These are phyloP conservation scores for Lophotis ruficrista DNA, from an alignment of 2,113 vertebrate genomes.

Conservation along the genomic window DNA sequence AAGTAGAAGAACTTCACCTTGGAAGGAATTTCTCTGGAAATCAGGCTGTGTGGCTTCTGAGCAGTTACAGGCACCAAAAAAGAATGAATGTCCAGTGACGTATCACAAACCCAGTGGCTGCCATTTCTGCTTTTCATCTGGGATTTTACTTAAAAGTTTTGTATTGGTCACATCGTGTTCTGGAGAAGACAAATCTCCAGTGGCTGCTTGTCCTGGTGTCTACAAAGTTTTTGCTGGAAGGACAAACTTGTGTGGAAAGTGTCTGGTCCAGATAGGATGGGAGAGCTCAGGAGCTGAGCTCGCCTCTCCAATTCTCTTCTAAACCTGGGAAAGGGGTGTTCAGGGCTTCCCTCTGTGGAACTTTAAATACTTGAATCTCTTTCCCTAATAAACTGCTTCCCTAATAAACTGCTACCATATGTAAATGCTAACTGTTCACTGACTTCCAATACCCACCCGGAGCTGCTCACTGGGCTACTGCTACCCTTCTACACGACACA, in stretches of 20 bases:
- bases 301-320: background rate
- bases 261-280: background rate
- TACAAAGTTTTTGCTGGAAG: background rate
- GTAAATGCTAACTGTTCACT: background rate
- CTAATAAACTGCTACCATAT: constrained; percentile 52
- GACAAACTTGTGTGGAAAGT: background rate
- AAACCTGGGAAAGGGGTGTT: background rate
- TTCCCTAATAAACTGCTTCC: constrained; percentile 43
- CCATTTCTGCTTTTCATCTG: background rate
- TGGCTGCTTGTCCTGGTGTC: background rate
- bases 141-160: background rate
- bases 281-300: background rate
- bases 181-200: background rate
- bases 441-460: background rate
- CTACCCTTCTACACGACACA: background rate
- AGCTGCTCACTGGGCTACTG: background rate
- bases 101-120: accelerated
- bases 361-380: constrained; percentile 30
- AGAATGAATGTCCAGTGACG: background rate
- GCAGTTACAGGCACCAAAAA: background rate
- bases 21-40: background rate
- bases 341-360: background rate
- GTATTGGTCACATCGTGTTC: background rate
- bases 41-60: background rate
- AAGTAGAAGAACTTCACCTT: background rate